Evolutionary conservation across 2,113 vertebrate species (phyloP).

Genomic region (Pangasianodon hypophthalmus): DNA sequence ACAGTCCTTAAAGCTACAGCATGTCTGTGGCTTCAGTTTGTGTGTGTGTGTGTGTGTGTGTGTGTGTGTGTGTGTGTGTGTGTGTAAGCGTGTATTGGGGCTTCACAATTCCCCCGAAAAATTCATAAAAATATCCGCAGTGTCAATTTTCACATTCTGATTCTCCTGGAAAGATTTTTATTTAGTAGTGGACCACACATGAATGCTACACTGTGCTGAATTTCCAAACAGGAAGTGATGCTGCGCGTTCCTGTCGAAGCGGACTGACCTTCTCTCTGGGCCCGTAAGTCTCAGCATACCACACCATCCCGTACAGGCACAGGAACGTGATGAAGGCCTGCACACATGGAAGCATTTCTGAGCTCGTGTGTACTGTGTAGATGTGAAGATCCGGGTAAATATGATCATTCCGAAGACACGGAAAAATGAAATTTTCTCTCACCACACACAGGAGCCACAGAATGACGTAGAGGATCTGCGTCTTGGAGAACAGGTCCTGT

Average conservation of each 20-base stretch:
- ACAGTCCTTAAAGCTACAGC: neutral
- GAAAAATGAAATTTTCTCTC: constrained; percentile 64
- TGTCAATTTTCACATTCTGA: neutral
- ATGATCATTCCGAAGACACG: neutral
- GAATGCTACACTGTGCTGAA: neutral
- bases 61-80: neutral
- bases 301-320: constrained; percentile 95
- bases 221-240: neutral
- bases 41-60: neutral
- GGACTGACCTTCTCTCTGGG: constrained; percentile 82
- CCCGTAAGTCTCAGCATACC: constrained; percentile 88
- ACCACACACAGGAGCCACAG: constrained; percentile 97
- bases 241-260: neutral
- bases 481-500: constrained; percentile 97
- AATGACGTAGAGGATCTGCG: constrained; percentile 91
- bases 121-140: neutral
- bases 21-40: neutral
- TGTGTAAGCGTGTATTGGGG: neutral
- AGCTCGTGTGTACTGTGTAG: neutral
- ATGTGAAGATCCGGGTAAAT: neutral
- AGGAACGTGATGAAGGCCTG: constrained; percentile 96
- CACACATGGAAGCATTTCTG: constrained; percentile 40
- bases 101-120: neutral
- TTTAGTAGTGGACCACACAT: neutral
- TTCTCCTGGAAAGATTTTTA: neutral